These are phyloP conservation scores for Lutraria lutraria DNA, from an alignment of 2,888 invertebrate species.

Conservation along the genomic window DNA sequence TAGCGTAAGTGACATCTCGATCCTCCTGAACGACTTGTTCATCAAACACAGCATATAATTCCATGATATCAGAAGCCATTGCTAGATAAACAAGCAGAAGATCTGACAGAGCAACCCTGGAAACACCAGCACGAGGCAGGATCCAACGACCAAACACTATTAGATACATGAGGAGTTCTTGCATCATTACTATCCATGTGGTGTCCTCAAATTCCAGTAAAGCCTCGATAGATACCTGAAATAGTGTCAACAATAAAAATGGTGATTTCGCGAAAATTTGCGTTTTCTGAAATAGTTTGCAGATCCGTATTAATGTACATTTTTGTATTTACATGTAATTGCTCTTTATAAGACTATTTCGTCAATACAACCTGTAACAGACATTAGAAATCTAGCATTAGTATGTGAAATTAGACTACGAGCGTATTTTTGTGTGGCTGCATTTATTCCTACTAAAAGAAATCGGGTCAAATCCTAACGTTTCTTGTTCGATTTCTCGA, in stretches of 20 bases:
- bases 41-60: conserved; percentile 76
- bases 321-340: too few relatives aligned
- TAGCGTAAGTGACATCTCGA: conserved; percentile 80
- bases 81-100: conserved; percentile 84
- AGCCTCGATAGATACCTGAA: conserved; percentile 38
- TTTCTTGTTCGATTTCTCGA: too few relatives aligned
- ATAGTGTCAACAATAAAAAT: background rate
- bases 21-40: conserved; percentile 76
- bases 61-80: conserved; percentile 82
- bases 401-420: too few relatives aligned
- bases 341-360: too few relatives aligned
- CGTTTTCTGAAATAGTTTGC: too few relatives aligned
- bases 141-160: conserved; percentile 70
- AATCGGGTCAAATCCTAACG: too few relatives aligned
- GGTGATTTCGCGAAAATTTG: background rate
- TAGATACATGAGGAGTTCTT: conserved; percentile 69
- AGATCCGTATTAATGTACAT: too few relatives aligned
- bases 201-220: conserved; percentile 52
- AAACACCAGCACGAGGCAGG: conserved; percentile 73
- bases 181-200: conserved; percentile 72
- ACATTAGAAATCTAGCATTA: too few relatives aligned
- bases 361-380: too few relatives aligned
- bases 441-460: too few relatives aligned
- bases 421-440: too few relatives aligned
- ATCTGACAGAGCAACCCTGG: conserved; percentile 81